Evolutionary conservation across 2,797 vertebrate species (phyloP).

Genomic region (Rhinatrema bivittatum): DNA sequence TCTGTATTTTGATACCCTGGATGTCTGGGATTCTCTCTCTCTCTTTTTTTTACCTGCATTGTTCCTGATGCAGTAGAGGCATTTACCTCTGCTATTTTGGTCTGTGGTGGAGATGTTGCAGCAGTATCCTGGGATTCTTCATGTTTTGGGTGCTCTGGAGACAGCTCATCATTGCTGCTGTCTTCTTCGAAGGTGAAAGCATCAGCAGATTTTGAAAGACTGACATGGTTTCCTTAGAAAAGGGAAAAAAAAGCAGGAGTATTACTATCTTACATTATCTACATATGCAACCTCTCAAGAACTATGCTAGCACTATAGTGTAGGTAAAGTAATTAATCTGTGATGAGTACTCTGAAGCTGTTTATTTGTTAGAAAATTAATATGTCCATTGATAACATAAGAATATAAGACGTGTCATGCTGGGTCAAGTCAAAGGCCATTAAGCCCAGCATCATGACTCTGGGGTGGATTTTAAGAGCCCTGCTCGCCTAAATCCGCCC

Average conservation of each 20-base stretch:
- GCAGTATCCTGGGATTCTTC: slow-evolving; percentile 77
- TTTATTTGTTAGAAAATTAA: too few relatives aligned
- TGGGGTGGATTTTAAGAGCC: too few relatives aligned
- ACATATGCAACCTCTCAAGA: too few relatives aligned
- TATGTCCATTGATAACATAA: too few relatives aligned
- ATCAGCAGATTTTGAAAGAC: slow-evolving; percentile 77
- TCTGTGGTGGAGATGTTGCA: slow-evolving; percentile 53
- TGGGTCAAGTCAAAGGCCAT: too few relatives aligned
- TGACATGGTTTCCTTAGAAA: slow-evolving; percentile 67
- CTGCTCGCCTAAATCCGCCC: too few relatives aligned
- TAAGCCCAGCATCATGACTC: too few relatives aligned
- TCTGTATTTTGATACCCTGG: neutral
- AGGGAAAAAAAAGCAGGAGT: neutral
- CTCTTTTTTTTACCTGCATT: slow-evolving; percentile 69
- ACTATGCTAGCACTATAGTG: too few relatives aligned
- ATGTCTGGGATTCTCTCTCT: neutral
- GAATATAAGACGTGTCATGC: too few relatives aligned
- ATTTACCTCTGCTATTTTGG: slow-evolving; percentile 51
- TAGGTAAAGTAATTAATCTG: too few relatives aligned
- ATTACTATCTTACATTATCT: neutral
- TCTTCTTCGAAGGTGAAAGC: slow-evolving; percentile 92
- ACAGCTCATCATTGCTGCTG: slow-evolving; percentile 88
- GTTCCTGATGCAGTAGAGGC: slow-evolving; percentile 47
- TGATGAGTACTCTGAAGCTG: too few relatives aligned
- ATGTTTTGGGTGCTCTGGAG: slow-evolving; percentile 76